Percentiles rank a stretch among this genome's conserved stretches.
Conservation (phyloP, 2,113 vertebrate genomes). For the Acanthisitta chloris region DNA sequence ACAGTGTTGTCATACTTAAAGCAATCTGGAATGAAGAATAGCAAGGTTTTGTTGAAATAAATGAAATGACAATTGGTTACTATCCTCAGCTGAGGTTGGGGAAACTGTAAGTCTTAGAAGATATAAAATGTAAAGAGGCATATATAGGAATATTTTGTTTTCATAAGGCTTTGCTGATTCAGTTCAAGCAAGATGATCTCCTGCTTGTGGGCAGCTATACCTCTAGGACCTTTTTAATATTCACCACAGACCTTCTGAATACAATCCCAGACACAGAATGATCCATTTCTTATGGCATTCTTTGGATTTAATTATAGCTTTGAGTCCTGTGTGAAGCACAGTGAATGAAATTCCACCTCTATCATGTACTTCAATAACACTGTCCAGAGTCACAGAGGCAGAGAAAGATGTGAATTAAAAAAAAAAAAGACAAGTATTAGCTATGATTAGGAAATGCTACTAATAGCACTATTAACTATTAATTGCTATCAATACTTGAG, state of each 20-base stretch:
- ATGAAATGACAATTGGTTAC: not conserved
- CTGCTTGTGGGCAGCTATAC: not conserved
- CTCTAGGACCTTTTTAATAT: not conserved
- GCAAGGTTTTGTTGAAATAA: not conserved
- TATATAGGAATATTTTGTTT: not conserved
- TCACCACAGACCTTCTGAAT: not conserved
- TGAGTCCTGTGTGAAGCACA: not conserved
- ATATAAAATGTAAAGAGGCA: not conserved
- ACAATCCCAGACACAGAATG: not conserved
- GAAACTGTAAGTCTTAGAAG: not conserved
- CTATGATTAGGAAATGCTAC: not conserved
- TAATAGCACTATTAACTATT: not conserved
- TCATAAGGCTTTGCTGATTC: not conserved
- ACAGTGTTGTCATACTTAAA: not conserved
- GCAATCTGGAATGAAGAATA: not conserved
- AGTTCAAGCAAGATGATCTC: not conserved
- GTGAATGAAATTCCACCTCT: not conserved
- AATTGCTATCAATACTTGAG: not conserved
- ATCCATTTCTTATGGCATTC: not conserved
- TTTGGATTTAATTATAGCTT: not conserved
- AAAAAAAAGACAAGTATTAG: not conserved
- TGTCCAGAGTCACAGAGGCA: not conserved
- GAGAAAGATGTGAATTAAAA: not conserved
- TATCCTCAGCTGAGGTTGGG: not conserved
- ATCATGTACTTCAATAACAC: not conserved